Base-by-base conservation (phyloP, 1,140 invertebrate species). In the Neoseiulus cucumeris region DNA sequence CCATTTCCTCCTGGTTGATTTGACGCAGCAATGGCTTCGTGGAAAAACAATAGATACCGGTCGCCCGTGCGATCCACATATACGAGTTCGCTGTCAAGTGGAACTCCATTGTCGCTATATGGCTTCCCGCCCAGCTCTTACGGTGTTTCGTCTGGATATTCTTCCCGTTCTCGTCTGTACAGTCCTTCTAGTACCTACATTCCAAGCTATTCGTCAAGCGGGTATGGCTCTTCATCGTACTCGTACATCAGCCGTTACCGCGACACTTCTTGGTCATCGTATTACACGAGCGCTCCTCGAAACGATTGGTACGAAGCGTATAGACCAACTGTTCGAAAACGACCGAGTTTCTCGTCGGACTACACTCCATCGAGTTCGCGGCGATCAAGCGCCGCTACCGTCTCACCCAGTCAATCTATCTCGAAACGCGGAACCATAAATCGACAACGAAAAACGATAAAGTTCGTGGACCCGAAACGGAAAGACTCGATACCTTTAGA, bases 271-370 rank as follows among this genome's bases (percentile, higher is more conserved):
- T 59, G 51, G 51, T 59, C 51, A 5, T 59, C 51, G 51, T 59
- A 59, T 9, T 59, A 59, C 22, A 59, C 51, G 17, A 59, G 51
- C 33, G 14, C 51, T n/a, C 51, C 51, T 33, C 51, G 51, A 20
- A 59, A 14, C 51, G 22, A 59, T 25, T 59, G 51, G 51, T 59
- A 59, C 51, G 51, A 59, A 9, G 51, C 51, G 51, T 59, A 59
- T 9, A 59, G 33, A 59, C 51, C 51, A 17, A 59, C 51, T 6
- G 22, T 59, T 2, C 17, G 51, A 25, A 12, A 59, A 9, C 1
- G 51, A 25, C 51, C 51, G 12, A 59, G 51, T 2, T 59, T 17
- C 22, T 25, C 22, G 45, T 47, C 45, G 18, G 45, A 47, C 4
- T 47, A 47, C 14, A 47, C 18, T 4, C 45, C 45, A 22, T 5